These are phyloP conservation scores for Scelioninae gen. 1 DNA, from an alignment of 2,888 invertebrate species.

Conservation along the genomic window DNA sequence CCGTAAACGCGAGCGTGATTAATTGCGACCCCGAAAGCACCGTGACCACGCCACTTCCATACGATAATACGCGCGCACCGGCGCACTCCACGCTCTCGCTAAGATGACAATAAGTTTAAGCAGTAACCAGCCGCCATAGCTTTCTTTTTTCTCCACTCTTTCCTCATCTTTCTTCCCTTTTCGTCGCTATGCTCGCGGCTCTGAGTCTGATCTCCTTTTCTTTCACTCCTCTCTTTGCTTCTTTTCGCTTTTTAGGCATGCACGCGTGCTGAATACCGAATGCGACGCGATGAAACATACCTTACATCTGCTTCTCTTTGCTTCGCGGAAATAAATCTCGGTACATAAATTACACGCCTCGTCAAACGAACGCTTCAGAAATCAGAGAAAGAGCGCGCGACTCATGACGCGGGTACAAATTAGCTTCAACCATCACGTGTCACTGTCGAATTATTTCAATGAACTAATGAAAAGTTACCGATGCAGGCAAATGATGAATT, in stretches of 20 bases:
- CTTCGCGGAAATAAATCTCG: constrained; percentile 70
- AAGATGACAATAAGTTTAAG: constrained; percentile 65
- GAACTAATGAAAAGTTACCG: not conserved
- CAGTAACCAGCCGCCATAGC: constrained; percentile 33
- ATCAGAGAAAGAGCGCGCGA: constrained; percentile 55
- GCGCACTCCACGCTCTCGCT: constrained; percentile 51
- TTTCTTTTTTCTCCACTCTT: not conserved
- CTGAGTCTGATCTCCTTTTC: constrained; percentile 29
- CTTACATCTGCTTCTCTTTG: constrained; percentile 46
- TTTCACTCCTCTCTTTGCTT: constrained; percentile 36
- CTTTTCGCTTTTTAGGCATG: constrained; percentile 53
- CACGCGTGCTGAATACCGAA: constrained; percentile 63
- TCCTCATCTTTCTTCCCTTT: not conserved
- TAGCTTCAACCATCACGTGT: constrained; percentile 52
- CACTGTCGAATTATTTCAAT: constrained; percentile 39
- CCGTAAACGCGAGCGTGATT: constrained; percentile 70
- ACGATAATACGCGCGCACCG: constrained; percentile 60
- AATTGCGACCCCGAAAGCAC: constrained; percentile 67
- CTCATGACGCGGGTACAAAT: constrained; percentile 68
- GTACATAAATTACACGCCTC: constrained; percentile 67
- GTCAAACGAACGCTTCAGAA: constrained; percentile 64
- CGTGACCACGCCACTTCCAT: constrained; percentile 63
- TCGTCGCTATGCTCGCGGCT: no score
- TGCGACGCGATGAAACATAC: constrained; percentile 65
- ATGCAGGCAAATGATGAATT: no score